Conservation (phyloP, 2,113 vertebrate genomes). For the Cyprinodon variegatus region DNA sequence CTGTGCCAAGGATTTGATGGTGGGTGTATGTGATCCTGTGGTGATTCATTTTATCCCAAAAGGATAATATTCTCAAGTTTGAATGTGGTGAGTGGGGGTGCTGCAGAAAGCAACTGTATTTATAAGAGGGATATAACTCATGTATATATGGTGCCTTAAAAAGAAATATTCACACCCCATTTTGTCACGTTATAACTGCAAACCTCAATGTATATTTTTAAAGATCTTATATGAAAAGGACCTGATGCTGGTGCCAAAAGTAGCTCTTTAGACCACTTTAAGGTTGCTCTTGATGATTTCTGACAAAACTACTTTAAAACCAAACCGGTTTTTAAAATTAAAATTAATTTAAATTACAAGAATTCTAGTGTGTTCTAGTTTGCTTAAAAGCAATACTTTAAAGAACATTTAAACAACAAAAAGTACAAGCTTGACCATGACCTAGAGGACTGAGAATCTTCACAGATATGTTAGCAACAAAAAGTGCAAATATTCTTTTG, state of each 20-base stretch:
- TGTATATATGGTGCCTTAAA: conserved; percentile 4
- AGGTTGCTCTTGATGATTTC: no score
- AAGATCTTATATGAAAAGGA: not conserved
- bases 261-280: no score
- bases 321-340: not conserved
- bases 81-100: conserved; percentile 33
- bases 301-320: no score
- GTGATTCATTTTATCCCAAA: conserved; percentile 75
- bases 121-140: conserved; percentile 26
- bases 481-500: not conserved
- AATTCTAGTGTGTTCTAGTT: not conserved
- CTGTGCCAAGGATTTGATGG: conserved; percentile 56
- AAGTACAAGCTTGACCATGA: no score
- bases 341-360: not conserved
- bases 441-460: no score
- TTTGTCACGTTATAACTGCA: not conserved
- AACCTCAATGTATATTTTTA: no score
- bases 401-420: not conserved
- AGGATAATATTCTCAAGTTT: conserved; percentile 64
- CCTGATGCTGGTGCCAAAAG: no score
- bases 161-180: not conserved
- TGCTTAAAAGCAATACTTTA: not conserved
- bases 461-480: no score
- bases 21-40: conserved; percentile 56
- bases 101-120: conserved; percentile 17